phyloP scores from a whole-genome alignment of 1,140 invertebrate species.

The Onthophagus taurus region DNA sequence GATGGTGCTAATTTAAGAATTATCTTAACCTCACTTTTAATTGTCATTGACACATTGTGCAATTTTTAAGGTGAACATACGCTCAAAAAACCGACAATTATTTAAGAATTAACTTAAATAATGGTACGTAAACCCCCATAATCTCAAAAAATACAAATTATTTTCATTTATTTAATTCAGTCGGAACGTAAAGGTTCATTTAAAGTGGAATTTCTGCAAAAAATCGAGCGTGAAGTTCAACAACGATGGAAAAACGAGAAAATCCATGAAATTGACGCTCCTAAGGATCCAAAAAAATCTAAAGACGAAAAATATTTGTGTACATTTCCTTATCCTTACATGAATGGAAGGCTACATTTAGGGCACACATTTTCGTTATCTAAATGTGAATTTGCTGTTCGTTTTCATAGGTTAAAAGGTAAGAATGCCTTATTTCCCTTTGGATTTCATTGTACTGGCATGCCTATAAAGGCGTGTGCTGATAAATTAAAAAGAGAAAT shows the following conservation, averaged over 20 bases:
- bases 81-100: too few species aligned
- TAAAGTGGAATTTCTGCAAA: constrained; percentile 81
- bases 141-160: too few species aligned
- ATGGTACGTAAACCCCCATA: too few species aligned
- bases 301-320: constrained; percentile 79
- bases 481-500: constrained; percentile 96
- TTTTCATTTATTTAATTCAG: too few species aligned
- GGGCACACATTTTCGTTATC: constrained; percentile 97
- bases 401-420: constrained; percentile 82
- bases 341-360: constrained; percentile 97
- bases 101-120: too few species aligned
- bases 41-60: too few species aligned
- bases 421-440: constrained; percentile 94
- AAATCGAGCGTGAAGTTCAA: constrained; percentile 81
- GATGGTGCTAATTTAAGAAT: too few species aligned
- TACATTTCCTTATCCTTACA: constrained; percentile 98
- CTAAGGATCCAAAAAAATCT: constrained; percentile 42
- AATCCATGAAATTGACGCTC: constrained; percentile 74
- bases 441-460: constrained; percentile 97
- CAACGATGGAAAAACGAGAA: constrained; percentile 69
- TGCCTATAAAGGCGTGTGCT: constrained; percentile 95
- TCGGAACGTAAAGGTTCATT: constrained; percentile 89
- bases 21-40: too few species aligned
- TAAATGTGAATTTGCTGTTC: constrained; percentile 94
- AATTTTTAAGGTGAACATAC: too few species aligned